Evolutionary conservation across 2,113 vertebrate species (phyloP), one percentile per base, ranked within the genome.

Genomic region (Hipposideros armiger): DNA sequence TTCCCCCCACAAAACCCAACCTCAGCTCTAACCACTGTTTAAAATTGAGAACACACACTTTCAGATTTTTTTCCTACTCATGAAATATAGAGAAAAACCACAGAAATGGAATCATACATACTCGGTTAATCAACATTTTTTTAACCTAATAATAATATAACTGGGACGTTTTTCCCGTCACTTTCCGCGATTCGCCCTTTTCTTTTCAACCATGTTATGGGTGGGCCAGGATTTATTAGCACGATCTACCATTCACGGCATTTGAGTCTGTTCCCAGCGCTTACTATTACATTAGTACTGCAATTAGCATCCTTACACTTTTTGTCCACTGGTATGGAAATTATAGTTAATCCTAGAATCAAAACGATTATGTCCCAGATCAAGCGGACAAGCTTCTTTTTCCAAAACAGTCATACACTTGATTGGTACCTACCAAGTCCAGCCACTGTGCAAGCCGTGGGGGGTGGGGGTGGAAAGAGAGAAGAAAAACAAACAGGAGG

Each of bases 221-320:
- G 7, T 40, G 5, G n/a, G 36, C 6, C 10, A 0, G 7, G 58
- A 26, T 20, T 32, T 19, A 3, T 6, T 15, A 26, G 15, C 69
- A 26, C 17, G 8, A 26, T 17, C 40, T 16, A 19, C 52, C 15
- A 7, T 42, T 20, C 36, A 11, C 8, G n/a, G 9, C 17, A 6
- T 58, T 56, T 69, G 82, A 17, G 4, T 82, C 81, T 67, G 36
- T 64, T 72, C 45, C 19, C 42, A 5, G 11, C 10, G 7, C 62
- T 42, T n/a, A 11, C 40, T 7, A 5, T 32, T 17, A 2, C 22
- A 16, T 52, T 30, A 19, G 10, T 58, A 10, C 11, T 22, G 28
- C 2, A 42, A 56, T 13, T 11, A 56, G 36, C 50, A 17, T 0
- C 26, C n/a, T 54, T n/a, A 42, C 5, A 2, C 10, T 3, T 11